Conservation (phyloP, 1,140 invertebrate genomes). For the Bombus superbus region DNA sequence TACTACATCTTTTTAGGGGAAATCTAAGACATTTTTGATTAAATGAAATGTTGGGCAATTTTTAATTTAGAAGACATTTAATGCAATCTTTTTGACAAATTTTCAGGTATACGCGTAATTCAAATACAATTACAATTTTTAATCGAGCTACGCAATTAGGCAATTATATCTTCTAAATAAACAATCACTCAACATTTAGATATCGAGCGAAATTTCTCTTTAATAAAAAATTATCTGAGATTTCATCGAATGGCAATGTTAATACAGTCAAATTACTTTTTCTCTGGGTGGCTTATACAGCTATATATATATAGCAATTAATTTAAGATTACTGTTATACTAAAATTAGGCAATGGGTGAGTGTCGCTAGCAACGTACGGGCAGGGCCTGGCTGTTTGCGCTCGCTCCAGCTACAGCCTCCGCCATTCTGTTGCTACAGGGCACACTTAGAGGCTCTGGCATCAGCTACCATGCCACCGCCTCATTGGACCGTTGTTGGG, state of each 20-base stretch:
- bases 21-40: conserved; percentile 21
- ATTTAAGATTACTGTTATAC: conserved; percentile 76
- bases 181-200: conserved; percentile 6
- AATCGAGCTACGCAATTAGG: neutral
- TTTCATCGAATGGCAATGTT: neutral
- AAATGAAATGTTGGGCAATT: neutral
- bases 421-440: conserved; percentile 80
- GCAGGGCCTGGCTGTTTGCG: conserved; percentile 81
- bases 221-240: conserved; percentile 21
- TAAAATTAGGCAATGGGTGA: conserved; percentile 80
- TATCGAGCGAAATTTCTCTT: neutral
- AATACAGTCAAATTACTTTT: neutral
- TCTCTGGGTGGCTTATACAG: conserved; percentile 4
- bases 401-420: conserved; percentile 81
- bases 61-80: neutral
- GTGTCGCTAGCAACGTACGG: conserved; percentile 82
- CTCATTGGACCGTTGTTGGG: conserved; percentile 77
- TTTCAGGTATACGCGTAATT: neutral
- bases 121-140: neutral
- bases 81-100: neutral
- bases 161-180: conserved; percentile 18
- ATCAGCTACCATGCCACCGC: conserved; percentile 78
- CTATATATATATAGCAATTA: conserved; percentile 65
- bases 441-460: conserved; percentile 77
- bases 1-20: neutral